phyloP scores from a whole-genome alignment of 2,113 vertebrate genomes.

The Mobula hypostoma region DNA sequence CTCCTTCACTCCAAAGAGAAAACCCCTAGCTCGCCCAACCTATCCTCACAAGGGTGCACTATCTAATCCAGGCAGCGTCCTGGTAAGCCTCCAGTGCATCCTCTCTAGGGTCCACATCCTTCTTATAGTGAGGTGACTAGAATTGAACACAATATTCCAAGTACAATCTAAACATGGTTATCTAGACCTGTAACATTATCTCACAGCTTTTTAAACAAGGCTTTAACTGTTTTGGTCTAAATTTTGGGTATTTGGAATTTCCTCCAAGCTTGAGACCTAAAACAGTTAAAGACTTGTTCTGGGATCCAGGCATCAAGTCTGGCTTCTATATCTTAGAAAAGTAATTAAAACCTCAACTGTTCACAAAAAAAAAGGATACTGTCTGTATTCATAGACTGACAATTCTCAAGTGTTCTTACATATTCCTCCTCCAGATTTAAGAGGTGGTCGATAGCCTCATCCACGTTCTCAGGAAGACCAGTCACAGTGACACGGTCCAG shows the following conservation, averaged over 20 bases:
- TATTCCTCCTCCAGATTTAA: constrained; percentile 96
- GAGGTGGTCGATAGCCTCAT: constrained; percentile 95
- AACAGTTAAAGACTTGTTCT: not conserved
- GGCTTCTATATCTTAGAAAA: not conserved
- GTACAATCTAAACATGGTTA: too few relatives aligned
- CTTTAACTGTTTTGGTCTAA: too few relatives aligned
- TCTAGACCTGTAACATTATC: too few relatives aligned
- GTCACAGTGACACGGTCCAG: constrained; percentile 88
- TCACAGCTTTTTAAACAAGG: too few relatives aligned
- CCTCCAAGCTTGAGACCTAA: not conserved
- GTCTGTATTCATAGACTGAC: not conserved
- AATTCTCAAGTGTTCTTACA: constrained; percentile 56
- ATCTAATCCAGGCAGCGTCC: too few relatives aligned
- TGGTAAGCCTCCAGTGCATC: too few relatives aligned
- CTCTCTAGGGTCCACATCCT: too few relatives aligned
- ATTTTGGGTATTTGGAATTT: not conserved
- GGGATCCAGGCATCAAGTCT: not conserved
- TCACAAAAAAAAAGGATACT: not conserved
- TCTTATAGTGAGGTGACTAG: too few relatives aligned
- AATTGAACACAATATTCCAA: too few relatives aligned
- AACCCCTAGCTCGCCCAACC: too few relatives aligned
- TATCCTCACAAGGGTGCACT: too few relatives aligned
- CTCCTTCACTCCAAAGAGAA: too few relatives aligned
- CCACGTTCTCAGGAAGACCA: constrained; percentile 88
- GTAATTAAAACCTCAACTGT: not conserved